Conservation (phyloP, 37 sponge, comb jelly and placozoan species). For the Hormiphora californensis region DNA sequence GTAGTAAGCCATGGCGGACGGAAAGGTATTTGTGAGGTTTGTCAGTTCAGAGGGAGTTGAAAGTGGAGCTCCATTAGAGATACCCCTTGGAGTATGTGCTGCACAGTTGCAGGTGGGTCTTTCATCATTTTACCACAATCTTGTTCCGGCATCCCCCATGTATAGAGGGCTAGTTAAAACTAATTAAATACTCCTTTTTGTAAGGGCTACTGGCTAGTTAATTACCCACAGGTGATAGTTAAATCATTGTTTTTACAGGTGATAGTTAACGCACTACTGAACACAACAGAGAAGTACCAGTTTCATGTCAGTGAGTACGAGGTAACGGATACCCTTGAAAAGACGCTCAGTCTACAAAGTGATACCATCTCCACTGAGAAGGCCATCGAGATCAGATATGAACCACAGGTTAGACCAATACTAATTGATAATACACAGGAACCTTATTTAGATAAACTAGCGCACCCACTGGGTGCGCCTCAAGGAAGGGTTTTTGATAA, state of each 20-base stretch:
- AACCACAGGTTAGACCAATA: no score
- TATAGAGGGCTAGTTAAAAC: neutral
- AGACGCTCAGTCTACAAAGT: neutral
- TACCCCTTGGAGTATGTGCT: neutral
- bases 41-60: neutral
- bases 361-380: conserved; percentile 22
- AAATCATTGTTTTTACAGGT: neutral
- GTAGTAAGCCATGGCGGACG: neutral
- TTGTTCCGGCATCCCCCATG: neutral
- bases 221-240: neutral
- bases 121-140: neutral
- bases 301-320: conserved; percentile 44
- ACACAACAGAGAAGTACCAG: conserved; percentile 36
- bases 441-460: no score
- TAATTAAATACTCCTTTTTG: neutral
- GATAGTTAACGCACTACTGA: conserved; percentile 20
- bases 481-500: no score
- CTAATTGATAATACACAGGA: no score
- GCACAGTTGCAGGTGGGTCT: neutral
- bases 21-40: conserved; percentile 3
- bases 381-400: conserved; percentile 19
- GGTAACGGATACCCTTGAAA: conserved; percentile 31
- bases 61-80: conserved; percentile 17
- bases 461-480: no score
- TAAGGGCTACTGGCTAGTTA: neutral